Percentiles rank a stretch among this genome's conserved stretches.
These are phyloP conservation scores for Rotaria sp. DNA, from an alignment of 2,888 invertebrate species.

Conservation along the genomic window DNA sequence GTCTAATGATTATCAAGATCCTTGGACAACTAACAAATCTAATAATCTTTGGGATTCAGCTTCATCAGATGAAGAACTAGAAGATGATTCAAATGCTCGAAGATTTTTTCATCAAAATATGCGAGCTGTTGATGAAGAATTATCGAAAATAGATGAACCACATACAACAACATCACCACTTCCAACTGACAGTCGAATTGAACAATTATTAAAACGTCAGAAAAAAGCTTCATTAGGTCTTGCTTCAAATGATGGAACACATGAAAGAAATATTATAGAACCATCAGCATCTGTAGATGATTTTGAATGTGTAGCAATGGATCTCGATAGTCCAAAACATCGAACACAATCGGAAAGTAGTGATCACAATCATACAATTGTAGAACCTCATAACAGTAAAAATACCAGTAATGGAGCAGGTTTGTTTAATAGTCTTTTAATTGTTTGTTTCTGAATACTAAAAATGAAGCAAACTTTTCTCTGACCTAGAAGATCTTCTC, in stretches of 20 bases:
- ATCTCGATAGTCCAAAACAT: slow-evolving; percentile 30
- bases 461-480: no score
- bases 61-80: not conserved
- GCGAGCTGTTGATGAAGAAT: slow-evolving; percentile 18
- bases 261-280: not conserved
- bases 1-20: not conserved
- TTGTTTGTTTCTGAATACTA: not conserved
- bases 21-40: not conserved
- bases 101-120: slow-evolving; percentile 28
- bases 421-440: not conserved
- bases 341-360: slow-evolving; percentile 18
- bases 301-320: slow-evolving; percentile 26
- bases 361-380: not conserved
- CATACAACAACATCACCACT: not conserved
- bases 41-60: not conserved
- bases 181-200: not conserved
- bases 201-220: slow-evolving; percentile 22
- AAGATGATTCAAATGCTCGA: not conserved
- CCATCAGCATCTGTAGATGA: slow-evolving; percentile 11
- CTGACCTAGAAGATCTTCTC: no score
- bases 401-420: not conserved
- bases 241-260: not conserved
- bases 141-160: not conserved
- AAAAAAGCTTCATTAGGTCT: not conserved
- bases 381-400: not conserved